These are phyloP conservation scores for Channa striata DNA, from an alignment of 2,797 vertebrate genomes.

Conservation along the genomic window DNA sequence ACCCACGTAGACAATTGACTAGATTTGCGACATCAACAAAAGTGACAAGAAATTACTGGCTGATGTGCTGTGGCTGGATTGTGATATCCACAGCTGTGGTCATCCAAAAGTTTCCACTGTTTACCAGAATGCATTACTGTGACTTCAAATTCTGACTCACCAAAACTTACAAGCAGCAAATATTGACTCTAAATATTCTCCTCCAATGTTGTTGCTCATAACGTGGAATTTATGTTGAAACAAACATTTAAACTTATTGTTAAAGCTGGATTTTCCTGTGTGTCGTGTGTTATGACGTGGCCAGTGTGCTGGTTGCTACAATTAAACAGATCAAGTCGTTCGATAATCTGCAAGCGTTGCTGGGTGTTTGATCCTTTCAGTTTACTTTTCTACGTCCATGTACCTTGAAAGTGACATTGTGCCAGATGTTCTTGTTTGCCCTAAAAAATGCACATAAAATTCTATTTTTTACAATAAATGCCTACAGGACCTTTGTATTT, in stretches of 20 bases:
- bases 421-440: neutral
- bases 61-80: neutral
- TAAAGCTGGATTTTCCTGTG: neutral
- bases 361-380: no score
- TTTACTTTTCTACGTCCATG: no score
- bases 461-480: neutral
- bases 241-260: neutral
- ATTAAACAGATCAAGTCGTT: no score
- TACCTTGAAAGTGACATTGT: no score
- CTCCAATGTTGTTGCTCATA: no score
- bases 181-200: no score
- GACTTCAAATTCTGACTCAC: neutral
- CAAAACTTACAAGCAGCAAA: neutral
- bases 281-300: no score
- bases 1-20: neutral
- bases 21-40: neutral
- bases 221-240: neutral
- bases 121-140: constrained; percentile 6
- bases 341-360: no score
- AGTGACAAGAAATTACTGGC: constrained; percentile 3
- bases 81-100: neutral
- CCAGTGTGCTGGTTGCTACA: no score
- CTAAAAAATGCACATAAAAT: neutral
- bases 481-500: neutral
- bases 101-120: constrained; percentile 29